phyloP scores from a whole-genome alignment of 2,888 invertebrate species.

The Candidula unifasciata region DNA sequence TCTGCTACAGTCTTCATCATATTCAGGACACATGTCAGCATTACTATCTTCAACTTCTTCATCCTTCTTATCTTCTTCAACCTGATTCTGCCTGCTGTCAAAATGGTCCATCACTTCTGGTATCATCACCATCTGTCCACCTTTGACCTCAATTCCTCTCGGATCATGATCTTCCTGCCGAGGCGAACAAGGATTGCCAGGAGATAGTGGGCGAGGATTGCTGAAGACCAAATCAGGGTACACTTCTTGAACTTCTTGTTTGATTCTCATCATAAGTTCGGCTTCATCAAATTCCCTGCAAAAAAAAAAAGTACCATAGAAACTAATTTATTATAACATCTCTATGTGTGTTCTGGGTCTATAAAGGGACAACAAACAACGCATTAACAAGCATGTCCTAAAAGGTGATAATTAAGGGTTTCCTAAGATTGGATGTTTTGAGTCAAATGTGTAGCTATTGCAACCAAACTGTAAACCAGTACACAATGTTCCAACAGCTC shows the following conservation, averaged over 20 bases:
- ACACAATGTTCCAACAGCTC: too few relatives aligned
- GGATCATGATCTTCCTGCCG: constrained; percentile 38
- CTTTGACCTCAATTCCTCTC: constrained; percentile 57
- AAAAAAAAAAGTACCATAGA: constrained; percentile 10
- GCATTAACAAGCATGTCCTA: too few relatives aligned
- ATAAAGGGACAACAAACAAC: too few relatives aligned
- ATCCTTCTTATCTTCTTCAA: constrained; percentile 30
- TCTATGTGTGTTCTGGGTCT: background rate
- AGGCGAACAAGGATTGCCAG: constrained; percentile 18
- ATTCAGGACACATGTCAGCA: constrained; percentile 15
- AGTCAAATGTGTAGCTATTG: too few relatives aligned
- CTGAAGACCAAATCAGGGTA: constrained; percentile 53
- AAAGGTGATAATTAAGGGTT: too few relatives aligned
- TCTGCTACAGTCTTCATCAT: constrained; percentile 19
- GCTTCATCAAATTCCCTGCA: constrained; percentile 54
- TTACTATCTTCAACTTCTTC: constrained; percentile 28
- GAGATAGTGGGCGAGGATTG: constrained; percentile 39
- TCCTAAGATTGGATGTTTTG: too few relatives aligned
- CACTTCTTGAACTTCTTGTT: constrained; percentile 55
- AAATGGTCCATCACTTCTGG: constrained; percentile 47
- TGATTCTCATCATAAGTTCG: constrained; percentile 59
- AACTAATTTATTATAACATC: too few relatives aligned
- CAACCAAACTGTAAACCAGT: too few relatives aligned
- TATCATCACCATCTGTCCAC: constrained; percentile 48
- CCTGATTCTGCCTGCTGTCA: constrained; percentile 42